Percentiles rank a stretch among this genome's conserved stretches.
These are phyloP conservation scores for Bombus sylvicola DNA, from an alignment of 1,140 invertebrate genomes.

Conservation along the genomic window DNA sequence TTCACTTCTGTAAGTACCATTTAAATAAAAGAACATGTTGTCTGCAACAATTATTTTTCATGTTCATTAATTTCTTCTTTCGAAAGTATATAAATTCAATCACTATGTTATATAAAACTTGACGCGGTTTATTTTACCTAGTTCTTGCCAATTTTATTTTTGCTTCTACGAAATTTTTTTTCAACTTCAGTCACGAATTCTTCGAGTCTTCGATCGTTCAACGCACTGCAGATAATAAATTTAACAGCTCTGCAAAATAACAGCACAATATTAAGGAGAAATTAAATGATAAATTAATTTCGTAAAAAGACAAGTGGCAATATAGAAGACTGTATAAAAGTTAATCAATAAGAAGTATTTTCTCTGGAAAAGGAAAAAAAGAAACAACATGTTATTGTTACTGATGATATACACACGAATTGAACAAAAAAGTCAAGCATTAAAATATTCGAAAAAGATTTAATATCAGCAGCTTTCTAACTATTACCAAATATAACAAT, in stretches of 20 bases:
- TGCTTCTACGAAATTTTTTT: neutral
- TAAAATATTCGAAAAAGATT: neutral
- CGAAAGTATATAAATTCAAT: neutral
- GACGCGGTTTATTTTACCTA: neutral
- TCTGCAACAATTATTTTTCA: constrained; percentile 6
- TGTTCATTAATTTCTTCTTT: neutral
- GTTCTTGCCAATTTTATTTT: neutral
- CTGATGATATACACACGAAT: neutral
- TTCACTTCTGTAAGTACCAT: neutral
- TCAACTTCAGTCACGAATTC: neutral
- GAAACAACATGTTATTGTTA: neutral
- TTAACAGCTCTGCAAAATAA: constrained; percentile 17
- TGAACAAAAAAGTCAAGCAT: neutral
- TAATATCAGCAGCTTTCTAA: constrained; percentile 13
- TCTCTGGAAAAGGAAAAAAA: too few relatives aligned
- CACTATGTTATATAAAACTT: neutral
- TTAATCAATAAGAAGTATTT: too few relatives aligned
- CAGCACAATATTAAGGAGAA: neutral
- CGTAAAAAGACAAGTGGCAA: neutral
- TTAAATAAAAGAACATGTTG: neutral
- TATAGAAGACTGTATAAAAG: neutral
- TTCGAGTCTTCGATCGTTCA: neutral
- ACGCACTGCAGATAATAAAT: neutral
- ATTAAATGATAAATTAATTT: neutral
- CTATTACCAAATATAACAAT: neutral